Percentiles rank a stretch among this genome's conserved stretches.
phyloP scores from a whole-genome alignment of 2,888 invertebrate genomes.

The Apodemia hepburni region DNA sequence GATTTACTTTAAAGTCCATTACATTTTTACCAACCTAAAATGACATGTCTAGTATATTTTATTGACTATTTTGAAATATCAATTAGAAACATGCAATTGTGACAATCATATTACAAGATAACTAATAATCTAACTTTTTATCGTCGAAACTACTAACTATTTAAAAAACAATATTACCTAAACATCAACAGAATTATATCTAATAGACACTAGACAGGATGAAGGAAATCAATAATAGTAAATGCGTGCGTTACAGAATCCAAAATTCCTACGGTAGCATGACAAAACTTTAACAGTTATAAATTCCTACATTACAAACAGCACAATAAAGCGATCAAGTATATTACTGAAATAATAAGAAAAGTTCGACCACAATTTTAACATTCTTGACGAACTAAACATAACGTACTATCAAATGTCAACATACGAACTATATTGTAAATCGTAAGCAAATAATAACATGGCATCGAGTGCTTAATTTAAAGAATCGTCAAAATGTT shows the following conservation, averaged over 20 bases:
- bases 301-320: slow-evolving; percentile 20
- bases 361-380: slow-evolving; percentile 17
- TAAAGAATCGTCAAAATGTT: slow-evolving; percentile 58
- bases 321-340: slow-evolving; percentile 19
- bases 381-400: slow-evolving; percentile 12
- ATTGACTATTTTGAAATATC: neutral
- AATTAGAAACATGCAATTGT: slow-evolving; percentile 2
- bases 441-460: slow-evolving; percentile 36
- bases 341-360: slow-evolving; percentile 19
- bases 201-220: too few relatives aligned
- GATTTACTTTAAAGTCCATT: neutral
- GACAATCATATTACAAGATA: neutral
- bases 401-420: slow-evolving; percentile 1
- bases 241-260: slow-evolving; percentile 5
- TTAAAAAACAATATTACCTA: neutral
- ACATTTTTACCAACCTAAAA: neutral
- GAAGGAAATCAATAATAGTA: neutral
- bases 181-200: neutral
- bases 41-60: neutral
- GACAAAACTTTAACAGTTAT: slow-evolving; percentile 18
- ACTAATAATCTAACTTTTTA: neutral
- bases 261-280: slow-evolving; percentile 18
- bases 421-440: slow-evolving; percentile 11
- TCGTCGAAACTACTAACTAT: neutral
- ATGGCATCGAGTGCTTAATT: slow-evolving; percentile 69